Evolutionary conservation across 2,888 invertebrate genomes (phyloP).

Genomic region (Helleia helle): DNA sequence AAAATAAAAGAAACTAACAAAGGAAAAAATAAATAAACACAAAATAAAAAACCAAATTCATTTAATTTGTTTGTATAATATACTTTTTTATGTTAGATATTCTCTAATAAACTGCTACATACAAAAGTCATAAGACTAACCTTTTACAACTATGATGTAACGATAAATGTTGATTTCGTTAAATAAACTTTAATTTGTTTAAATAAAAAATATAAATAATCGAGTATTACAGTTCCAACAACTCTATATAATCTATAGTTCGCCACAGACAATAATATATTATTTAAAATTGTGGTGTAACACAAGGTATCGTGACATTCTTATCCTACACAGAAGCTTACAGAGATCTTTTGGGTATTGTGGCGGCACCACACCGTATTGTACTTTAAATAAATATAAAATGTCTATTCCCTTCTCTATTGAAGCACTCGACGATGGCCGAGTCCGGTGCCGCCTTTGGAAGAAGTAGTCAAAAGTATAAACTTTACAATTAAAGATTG

Average conservation of each 20-base stretch:
- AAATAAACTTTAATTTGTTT: conserved; percentile 53
- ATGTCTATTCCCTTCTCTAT: neutral
- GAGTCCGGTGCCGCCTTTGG: conserved; percentile 15
- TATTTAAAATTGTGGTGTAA: conserved; percentile 38
- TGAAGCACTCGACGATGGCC: conserved; percentile 9
- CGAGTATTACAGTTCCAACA: conserved; percentile 71
- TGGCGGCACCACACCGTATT: conserved; percentile 12
- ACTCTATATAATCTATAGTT: conserved; percentile 55
- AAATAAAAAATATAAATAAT: conserved; percentile 69
- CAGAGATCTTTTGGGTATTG: conserved; percentile 55
- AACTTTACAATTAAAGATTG: conserved; percentile 41
- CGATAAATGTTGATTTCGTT: conserved; percentile 53
- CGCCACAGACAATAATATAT: conserved; percentile 58
- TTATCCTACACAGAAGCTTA: conserved; percentile 39
- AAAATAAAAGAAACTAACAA: conserved; percentile 28
- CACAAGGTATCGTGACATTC: conserved; percentile 31
- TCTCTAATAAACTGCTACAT: conserved; percentile 59
- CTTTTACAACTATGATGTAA: conserved; percentile 43
- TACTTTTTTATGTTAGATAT: conserved; percentile 57
- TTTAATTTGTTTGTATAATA: conserved; percentile 67
- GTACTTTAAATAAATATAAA: neutral
- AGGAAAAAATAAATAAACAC: conserved; percentile 35
- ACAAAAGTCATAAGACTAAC: conserved; percentile 53
- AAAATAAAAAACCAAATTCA: conserved; percentile 51
- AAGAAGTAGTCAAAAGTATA: conserved; percentile 29